Base-by-base conservation (phyloP, 2,888 invertebrate genomes). In the Trimorus sp. region DNA sequence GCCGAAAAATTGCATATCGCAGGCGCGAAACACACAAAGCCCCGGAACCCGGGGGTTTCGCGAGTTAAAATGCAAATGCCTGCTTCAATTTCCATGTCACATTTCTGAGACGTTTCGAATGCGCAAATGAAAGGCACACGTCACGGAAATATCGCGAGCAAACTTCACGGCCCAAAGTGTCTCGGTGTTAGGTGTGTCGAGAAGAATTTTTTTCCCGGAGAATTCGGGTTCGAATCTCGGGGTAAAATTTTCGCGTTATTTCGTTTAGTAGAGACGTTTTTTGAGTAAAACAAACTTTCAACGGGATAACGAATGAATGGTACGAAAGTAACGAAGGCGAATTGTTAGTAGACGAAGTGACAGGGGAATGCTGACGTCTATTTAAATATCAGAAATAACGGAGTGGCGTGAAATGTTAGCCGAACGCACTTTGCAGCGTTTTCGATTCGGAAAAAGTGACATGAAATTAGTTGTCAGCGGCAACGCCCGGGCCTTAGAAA, bases 401-500 rank as follows among this genome's bases (percentile, higher is more conserved):
- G 26, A 1, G 26, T 26, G 26, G 26, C 26, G 26, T 4, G 26
- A 26, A 26, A 26, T 26, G 26, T 26, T 26, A 26, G 26, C 26
- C 26, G 26, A 26, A 26, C 26, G 26, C 26, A 26, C 26, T 26
- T 26, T 26, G 26, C 26, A 26, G 26, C 26, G 26, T 26, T 26
- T 26, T 26, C 26, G 26, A 26, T 26, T 26, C 26, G 26, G 2
- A 26, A 26, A 26, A 26, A 26, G 26, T 26, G 26, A 26, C 26
- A 4, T 4, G 68, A 87, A 87, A 87, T 87, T 87, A 87, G 86
- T 87, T 87, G 87, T 87, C 87, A 87, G 83, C 79, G 84, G 79
- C 87, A 87, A 85, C 73, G 83, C 14, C 62, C 45, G 65, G 68
- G 59, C 65, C 69, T 69, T 59, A 53, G 59, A 76, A 76, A 62